A percentile compares a stretch with the other conserved stretches of the same genome.
Conservation (phyloP, 2,113 vertebrate species). For the Herpailurus yagouaroundi region DNA sequence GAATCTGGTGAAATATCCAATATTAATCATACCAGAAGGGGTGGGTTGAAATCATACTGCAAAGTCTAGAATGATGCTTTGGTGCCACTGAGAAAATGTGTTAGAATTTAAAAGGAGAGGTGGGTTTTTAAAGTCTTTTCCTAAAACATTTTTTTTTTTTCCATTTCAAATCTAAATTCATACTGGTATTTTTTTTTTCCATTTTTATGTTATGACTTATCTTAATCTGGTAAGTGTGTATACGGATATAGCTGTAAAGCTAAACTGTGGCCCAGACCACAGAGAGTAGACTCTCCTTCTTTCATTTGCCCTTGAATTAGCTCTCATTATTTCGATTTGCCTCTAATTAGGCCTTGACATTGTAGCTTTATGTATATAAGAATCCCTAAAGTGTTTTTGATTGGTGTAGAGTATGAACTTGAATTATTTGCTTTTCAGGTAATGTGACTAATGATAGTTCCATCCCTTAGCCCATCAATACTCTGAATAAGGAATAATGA, state of each 20-base stretch:
- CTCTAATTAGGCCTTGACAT: not conserved
- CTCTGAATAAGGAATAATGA: not conserved
- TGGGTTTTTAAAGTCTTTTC: not conserved
- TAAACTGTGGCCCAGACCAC: not conserved
- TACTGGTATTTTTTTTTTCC: not conserved
- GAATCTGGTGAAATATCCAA: not conserved
- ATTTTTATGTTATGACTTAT: not conserved
- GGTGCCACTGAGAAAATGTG: not conserved
- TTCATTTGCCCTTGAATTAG: not conserved
- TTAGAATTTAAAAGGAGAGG: not conserved
- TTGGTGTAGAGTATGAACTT: not conserved
- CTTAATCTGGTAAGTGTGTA: not conserved
- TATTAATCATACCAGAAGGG: not conserved
- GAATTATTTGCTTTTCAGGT: slow-evolving; percentile 25
- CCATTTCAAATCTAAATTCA: not conserved
- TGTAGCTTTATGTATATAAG: not conserved
- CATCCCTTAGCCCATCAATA: not conserved
- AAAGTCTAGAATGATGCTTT: not conserved
- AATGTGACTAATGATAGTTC: not conserved
- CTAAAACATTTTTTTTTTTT: not conserved
- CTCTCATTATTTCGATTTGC: slow-evolving; percentile 10
- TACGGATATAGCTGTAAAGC: not conserved
- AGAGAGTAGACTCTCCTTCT: not conserved
- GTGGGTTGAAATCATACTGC: not conserved
- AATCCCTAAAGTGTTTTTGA: not conserved